These are phyloP conservation scores for Phalacrocorax aristotelis DNA, from an alignment of 2,113 vertebrate species.

Conservation along the genomic window DNA sequence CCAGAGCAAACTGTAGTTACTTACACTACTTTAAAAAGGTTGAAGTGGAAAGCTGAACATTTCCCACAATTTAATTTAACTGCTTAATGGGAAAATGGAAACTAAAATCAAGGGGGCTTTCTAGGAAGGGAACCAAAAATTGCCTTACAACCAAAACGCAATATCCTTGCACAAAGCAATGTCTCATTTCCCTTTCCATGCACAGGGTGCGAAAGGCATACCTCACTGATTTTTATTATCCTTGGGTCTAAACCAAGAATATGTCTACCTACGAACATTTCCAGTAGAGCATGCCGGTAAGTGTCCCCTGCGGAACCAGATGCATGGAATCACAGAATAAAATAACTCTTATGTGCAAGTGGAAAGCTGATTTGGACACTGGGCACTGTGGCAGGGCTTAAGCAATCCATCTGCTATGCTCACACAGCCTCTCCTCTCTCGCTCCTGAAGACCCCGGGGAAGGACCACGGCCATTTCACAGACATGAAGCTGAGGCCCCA, in stretches of 20 bases:
- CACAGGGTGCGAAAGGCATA: accelerated
- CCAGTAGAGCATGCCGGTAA: not conserved
- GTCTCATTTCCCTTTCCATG: not conserved
- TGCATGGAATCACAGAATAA: not conserved
- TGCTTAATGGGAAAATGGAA: not conserved
- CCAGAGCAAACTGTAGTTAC: not conserved
- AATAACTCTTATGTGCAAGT: not conserved
- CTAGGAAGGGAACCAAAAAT: not conserved
- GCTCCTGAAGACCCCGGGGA: not conserved
- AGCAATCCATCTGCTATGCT: accelerated
- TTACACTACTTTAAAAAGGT: not conserved
- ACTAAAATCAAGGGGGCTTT: not conserved
- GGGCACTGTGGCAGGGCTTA: not conserved
- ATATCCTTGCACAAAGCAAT: not conserved
- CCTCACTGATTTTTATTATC: not conserved
- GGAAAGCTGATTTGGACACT: not conserved
- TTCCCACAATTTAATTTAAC: not conserved
- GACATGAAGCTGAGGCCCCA: not conserved
- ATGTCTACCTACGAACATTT: accelerated
- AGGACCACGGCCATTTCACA: not conserved
- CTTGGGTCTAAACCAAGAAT: not conserved
- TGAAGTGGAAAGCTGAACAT: not conserved
- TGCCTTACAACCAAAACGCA: not conserved
- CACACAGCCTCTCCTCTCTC: not conserved
- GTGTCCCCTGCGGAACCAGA: not conserved